phyloP scores from a whole-genome alignment of 2,888 invertebrate genomes.

The Heteromurus nitidus region DNA sequence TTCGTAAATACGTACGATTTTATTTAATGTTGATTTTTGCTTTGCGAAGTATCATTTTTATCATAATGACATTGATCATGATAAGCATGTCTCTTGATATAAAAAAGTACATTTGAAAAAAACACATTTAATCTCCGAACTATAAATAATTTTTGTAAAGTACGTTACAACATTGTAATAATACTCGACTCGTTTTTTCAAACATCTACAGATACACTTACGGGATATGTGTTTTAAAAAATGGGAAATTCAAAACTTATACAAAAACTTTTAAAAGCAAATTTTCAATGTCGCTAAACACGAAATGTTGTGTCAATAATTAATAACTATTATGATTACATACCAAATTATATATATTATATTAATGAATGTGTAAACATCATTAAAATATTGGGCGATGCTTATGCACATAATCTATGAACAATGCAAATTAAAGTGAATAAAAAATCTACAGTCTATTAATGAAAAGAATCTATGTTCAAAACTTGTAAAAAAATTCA shows the following conservation, averaged over 20 bases:
- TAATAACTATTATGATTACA: no score
- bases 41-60: slow-evolving; percentile 18
- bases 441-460: no score
- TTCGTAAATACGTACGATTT: no score
- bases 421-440: no score
- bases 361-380: no score
- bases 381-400: no score
- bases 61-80: slow-evolving; percentile 21
- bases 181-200: slow-evolving; percentile 15
- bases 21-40: slow-evolving; percentile 15
- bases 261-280: slow-evolving; percentile 15
- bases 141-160: slow-evolving; percentile 2
- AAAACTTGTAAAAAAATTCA: no score
- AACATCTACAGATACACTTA: slow-evolving; percentile 8
- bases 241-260: no score
- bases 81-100: not conserved
- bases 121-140: slow-evolving; percentile 12
- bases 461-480: not conserved
- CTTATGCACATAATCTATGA: no score
- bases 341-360: no score
- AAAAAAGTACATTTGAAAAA: not conserved
- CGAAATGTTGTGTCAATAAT: no score
- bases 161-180: not conserved
- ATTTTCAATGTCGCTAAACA: not conserved
- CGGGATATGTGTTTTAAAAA: slow-evolving; percentile 4